A percentile compares a stretch with the other conserved stretches of the same genome.
phyloP scores from a whole-genome alignment of 1,140 invertebrate genomes.

The Pomphorhynchus laevis region DNA sequence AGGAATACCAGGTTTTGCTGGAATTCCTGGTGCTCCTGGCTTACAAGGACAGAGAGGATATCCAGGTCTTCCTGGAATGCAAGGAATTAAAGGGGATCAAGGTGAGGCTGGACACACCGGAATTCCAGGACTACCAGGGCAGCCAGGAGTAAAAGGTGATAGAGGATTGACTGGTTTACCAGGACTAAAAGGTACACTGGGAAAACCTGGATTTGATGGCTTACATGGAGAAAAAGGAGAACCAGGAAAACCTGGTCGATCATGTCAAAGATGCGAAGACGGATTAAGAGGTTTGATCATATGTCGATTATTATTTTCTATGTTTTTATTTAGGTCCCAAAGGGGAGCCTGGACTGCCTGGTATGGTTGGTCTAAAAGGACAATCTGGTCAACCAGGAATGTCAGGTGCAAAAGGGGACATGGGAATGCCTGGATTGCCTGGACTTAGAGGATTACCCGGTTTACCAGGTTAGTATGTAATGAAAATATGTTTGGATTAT shows the following conservation, averaged over 20 bases:
- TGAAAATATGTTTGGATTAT: background rate
- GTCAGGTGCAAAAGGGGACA: conserved; percentile 5
- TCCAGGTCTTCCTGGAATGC: background rate
- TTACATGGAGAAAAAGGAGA: too few species aligned
- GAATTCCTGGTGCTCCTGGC: background rate
- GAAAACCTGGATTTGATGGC: too few species aligned
- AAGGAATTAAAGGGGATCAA: too few species aligned
- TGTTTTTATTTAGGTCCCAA: too few species aligned
- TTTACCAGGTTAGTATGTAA: conserved; percentile 1
- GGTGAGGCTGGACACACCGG: too few species aligned
- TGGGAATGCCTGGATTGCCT: conserved; percentile 1
- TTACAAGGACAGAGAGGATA: background rate
- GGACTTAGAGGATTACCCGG: conserved; percentile 4
- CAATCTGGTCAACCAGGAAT: background rate
- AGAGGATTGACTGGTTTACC: background rate
- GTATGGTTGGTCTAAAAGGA: background rate
- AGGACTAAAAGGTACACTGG: conserved; percentile 3
- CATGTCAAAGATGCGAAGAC: too few species aligned
- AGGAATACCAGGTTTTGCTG: background rate
- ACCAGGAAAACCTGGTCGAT: conserved; percentile 1
- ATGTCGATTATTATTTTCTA: too few species aligned
- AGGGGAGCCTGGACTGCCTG: conserved; percentile 4
- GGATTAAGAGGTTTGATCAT: too few species aligned
- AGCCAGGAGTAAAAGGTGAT: background rate
- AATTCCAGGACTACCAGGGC: conserved; percentile 5